Evolutionary conservation across 2,888 invertebrate species (phyloP), one percentile per base, ranked within the genome.

Genomic region (Diabrotica balteata): DNA sequence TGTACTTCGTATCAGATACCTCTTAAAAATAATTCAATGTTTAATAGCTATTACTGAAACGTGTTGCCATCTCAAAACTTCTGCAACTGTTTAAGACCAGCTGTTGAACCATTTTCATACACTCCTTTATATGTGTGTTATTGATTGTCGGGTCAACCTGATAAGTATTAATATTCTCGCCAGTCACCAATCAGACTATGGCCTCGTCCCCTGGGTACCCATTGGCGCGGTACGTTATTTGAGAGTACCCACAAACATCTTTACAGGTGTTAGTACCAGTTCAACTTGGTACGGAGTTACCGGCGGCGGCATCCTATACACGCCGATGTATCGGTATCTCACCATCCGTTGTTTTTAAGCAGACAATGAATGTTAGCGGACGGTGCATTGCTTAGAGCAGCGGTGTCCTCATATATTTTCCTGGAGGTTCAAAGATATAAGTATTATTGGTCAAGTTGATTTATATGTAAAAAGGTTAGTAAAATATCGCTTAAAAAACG

Each of bases 81-180:
- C 43, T 32, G 32, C 32, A 32, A 32, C 32, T 4, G 32, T 32
- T 32, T 32, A 32, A 32, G 32, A 57, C 55, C 55, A 57, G 55
- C 32, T 32, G 32, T 57, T 57, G 44, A 44, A 42, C 45, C 43
- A 57, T 57, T 54, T 43, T 11, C 54, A 54, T 54, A 54, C 54
- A 54, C 54, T 63, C 55, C 61, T 62, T 59, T 68, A 65, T 51
- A 62, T 47, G 62, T 68, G 66, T 69, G 68, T 71, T 72, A 72
- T 72, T 70, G 69, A 66, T 71, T 57, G 72, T 75, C 70, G 68
- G 73, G 69, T 71, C 69, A 72, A 76, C 76, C 77, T 77, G 78
- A 75, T 74, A 77, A 73, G 73, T 75, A 76, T 75, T 75, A 75
- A 77, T 78, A 77, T 76, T 74, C 72, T 75, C 75, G 73, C 75